Evolutionary conservation across 2,888 invertebrate genomes (phyloP), one percentile per base, ranked within the genome.

Genomic region (Vesta saturnalis): DNA sequence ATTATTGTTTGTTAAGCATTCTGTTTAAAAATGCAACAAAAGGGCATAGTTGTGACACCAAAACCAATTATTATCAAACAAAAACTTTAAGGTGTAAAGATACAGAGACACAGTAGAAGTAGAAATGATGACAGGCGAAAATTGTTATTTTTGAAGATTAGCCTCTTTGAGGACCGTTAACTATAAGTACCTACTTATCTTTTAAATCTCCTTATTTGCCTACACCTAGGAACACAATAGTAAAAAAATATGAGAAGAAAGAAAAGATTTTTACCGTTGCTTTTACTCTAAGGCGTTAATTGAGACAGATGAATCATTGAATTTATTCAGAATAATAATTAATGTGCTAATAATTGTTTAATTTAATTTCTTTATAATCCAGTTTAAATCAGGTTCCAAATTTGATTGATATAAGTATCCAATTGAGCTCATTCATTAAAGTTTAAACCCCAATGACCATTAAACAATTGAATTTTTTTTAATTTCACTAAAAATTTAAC

Each of bases 151-250:
- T 23, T 23, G 23, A 55, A 23, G 23, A 21, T 23, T 57, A 35
- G 18, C 19, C 19, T n/a, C 52, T 57, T 57, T 35, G 35, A 57
- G 30, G 57, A 57, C 30, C 23, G 56, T 30, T 30, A 56, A 14
- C 52, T 52, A 18, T 49, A 49, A 49, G n/a, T 18, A 21, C 18
- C 52, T 52, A 18, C 35, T 57, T 57, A 57, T 57, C 57, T 57
- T 4, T 39, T 35, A 35, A 35, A 57, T 57, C 57, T 57, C 14
- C 18, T 57, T 57, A 18, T 57, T 57, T 35, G 35, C 35, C 39
- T 39, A 57, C 57, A 57, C 57, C 57, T 57, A 18, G 35, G 35
- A 15, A 52, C 19, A 52, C 52, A 52, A 52, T 52, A n/a, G 39
- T 39, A 39, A 6, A 39, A 39, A 39, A n/a, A n/a, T n/a, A n/a